Percentiles rank a stretch among this genome's conserved stretches.
Conservation (phyloP, 2,797 vertebrate species). For the Leucoraja ocellata region DNA sequence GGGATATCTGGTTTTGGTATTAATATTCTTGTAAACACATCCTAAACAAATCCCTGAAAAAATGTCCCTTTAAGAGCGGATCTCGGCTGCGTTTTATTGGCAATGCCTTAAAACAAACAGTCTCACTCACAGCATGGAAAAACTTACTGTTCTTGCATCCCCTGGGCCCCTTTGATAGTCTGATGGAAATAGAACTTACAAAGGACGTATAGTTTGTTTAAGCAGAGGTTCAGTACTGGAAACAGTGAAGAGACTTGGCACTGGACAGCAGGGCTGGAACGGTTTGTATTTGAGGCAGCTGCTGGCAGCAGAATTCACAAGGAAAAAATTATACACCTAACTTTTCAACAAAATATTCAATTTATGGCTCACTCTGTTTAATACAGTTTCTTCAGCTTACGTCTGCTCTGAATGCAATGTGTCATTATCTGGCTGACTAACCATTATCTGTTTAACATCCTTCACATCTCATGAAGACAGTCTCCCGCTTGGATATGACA, state of each 20-base stretch:
- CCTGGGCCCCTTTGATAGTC: constrained; percentile 31
- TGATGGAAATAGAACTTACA: constrained; percentile 17
- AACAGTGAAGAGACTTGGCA: constrained; percentile 31
- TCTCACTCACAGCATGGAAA: constrained; percentile 30
- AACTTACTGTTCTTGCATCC: constrained; percentile 32
- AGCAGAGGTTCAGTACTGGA: constrained; percentile 25
- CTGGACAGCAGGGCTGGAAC: neutral
- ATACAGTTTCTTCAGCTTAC: neutral
- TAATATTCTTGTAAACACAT: neutral
- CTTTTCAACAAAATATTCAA: neutral
- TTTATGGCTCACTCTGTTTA: neutral
- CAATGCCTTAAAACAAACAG: constrained; percentile 25
- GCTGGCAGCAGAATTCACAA: neutral
- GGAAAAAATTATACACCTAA: constrained; percentile 13
- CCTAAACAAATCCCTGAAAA: neutral
- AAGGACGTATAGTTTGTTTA: constrained; percentile 17
- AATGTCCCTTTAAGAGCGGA: constrained; percentile 17
- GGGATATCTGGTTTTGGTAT: neutral
- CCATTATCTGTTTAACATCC: neutral
- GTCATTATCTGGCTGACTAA: neutral
- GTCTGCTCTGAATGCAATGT: neutral
- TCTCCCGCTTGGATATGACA: neutral
- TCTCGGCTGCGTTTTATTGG: neutral
- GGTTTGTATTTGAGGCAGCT: neutral
- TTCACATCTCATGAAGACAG: neutral